phyloP scores from a whole-genome alignment of 2,888 invertebrate genomes.

The Lycaena phlaeas region DNA sequence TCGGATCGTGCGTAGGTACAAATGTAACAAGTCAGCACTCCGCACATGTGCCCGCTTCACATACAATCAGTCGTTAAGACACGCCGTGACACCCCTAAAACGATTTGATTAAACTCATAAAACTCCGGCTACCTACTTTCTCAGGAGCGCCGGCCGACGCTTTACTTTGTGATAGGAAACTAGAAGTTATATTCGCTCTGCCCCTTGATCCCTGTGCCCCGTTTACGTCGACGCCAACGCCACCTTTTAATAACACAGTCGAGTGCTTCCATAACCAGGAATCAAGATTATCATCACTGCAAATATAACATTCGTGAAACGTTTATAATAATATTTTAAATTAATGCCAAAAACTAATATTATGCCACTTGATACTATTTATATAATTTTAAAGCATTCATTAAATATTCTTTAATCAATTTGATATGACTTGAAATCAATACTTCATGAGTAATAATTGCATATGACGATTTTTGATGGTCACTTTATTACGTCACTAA shows the following conservation, averaged over 20 bases:
- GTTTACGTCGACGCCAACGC: conserved; percentile 33
- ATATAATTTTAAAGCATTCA: too few species aligned
- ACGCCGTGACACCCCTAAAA: conserved; percentile 53
- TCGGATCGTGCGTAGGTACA: conserved; percentile 27
- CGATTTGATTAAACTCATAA: conserved; percentile 69
- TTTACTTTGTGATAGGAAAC: conserved; percentile 35
- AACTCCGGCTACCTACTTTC: conserved; percentile 40
- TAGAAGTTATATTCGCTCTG: conserved; percentile 43
- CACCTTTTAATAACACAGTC: conserved; percentile 67
- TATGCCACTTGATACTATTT: too few species aligned
- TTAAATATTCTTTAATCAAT: too few species aligned
- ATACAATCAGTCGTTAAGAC: conserved; percentile 54
- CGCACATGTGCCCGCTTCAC: conserved; percentile 45
- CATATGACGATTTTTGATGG: too few species aligned
- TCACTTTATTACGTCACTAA: too few species aligned
- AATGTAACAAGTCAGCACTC: conserved; percentile 39
- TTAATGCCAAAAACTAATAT: too few species aligned
- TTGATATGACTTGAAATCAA: too few species aligned
- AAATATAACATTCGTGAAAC: conserved; percentile 42
- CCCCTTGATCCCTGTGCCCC: conserved; percentile 38
- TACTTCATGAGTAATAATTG: too few species aligned
- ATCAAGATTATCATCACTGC: conserved; percentile 53
- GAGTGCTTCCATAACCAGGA: conserved; percentile 53
- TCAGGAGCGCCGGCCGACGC: conserved; percentile 17
- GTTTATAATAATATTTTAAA: conserved; percentile 18